Percentiles rank a stretch among this genome's conserved stretches.
phyloP scores from a whole-genome alignment of 2,113 vertebrate genomes.

The Microtus richardsoni region DNA sequence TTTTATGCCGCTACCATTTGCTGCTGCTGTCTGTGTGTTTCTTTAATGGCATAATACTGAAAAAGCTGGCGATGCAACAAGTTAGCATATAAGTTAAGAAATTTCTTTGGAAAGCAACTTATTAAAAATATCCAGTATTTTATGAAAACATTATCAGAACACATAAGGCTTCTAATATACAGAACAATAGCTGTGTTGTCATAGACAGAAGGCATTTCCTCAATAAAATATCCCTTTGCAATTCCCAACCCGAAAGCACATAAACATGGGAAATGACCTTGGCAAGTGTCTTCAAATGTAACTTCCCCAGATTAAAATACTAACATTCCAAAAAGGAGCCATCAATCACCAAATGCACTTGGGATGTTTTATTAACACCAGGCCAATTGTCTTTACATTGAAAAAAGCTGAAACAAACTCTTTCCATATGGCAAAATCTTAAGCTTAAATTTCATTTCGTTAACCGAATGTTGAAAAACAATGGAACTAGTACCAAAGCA shows the following conservation, averaged over 20 bases:
- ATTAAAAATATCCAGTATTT: conserved; percentile 63
- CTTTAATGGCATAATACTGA: conserved; percentile 62
- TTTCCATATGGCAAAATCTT: conserved; percentile 57
- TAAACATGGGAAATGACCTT: conserved; percentile 73
- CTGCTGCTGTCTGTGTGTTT: conserved; percentile 59
- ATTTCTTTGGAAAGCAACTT: conserved; percentile 58
- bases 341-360: conserved; percentile 66
- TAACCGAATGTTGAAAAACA: conserved; percentile 61
- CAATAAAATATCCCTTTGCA: conserved; percentile 61
- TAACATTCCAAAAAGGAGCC: conserved; percentile 59
- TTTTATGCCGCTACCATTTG: conserved; percentile 65
- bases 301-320: conserved; percentile 56
- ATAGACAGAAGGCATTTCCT: conserved; percentile 60
- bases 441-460: conserved; percentile 68
- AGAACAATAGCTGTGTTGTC: conserved; percentile 47
- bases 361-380: conserved; percentile 69
- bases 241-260: conserved; percentile 38
- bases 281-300: conserved; percentile 63
- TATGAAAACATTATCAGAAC: conserved; percentile 71
- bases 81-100: conserved; percentile 57
- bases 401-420: conserved; percentile 61
- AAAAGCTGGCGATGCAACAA: conserved; percentile 63
- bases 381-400: conserved; percentile 44
- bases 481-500: conserved; percentile 35
- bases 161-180: conserved; percentile 31